Conservation (phyloP, 2,888 invertebrate species). For the Oxycera nigricornis region DNA sequence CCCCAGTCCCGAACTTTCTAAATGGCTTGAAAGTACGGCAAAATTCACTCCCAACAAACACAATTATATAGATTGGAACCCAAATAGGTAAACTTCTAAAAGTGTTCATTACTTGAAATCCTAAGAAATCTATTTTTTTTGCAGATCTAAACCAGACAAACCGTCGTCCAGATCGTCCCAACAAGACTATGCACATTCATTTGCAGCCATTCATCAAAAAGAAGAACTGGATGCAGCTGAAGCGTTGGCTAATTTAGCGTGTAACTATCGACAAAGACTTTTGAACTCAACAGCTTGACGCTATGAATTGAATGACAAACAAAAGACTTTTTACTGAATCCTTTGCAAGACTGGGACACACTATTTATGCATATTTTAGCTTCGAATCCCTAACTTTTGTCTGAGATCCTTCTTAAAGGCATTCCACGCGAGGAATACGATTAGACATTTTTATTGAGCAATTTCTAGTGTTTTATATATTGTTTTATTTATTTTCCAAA, state of each 20-base stretch:
- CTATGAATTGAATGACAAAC: no score
- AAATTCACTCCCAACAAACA: constrained; percentile 76
- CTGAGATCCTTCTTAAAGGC: no score
- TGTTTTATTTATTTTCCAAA: no score
- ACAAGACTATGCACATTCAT: constrained; percentile 35
- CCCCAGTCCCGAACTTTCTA: constrained; percentile 70
- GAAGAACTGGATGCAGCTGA: constrained; percentile 81
- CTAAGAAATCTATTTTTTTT: not conserved
- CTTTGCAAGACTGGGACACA: not conserved
- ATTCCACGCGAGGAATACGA: no score
- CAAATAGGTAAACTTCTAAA: constrained; percentile 53
- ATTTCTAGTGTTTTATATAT: no score
- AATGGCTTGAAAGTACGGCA: constrained; percentile 79
- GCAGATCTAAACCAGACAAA: constrained; percentile 41
- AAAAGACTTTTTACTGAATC: no score
- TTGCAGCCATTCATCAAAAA: constrained; percentile 65
- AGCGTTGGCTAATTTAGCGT: constrained; percentile 73
- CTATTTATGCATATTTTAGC: constrained; percentile 10
- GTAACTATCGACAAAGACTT: constrained; percentile 60
- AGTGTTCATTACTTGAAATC: not conserved
- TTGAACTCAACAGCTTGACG: constrained; percentile 50
- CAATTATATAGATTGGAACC: constrained; percentile 73
- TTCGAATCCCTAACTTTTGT: no score
- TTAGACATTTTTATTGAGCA: no score
- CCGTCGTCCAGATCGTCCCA: constrained; percentile 43